Conservation (phyloP, 1,140 invertebrate species). For the Drosophila repletoides region DNA sequence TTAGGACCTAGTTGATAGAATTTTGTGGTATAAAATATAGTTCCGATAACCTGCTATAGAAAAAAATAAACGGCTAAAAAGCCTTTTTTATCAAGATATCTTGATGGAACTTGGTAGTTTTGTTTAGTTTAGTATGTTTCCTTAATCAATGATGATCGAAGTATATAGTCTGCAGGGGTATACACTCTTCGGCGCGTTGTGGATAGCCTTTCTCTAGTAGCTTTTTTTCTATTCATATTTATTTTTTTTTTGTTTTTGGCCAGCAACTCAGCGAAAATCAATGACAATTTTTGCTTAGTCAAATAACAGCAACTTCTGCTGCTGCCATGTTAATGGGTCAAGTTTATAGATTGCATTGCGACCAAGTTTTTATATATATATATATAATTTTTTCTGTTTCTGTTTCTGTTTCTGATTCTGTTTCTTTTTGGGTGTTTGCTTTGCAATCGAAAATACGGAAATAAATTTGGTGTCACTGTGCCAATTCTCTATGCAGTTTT, state of each 20-base stretch:
- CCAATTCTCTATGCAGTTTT: conserved; percentile 10
- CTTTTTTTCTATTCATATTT: neutral
- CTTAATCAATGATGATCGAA: too few species aligned
- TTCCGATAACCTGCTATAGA: too few species aligned
- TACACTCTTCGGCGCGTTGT: too few species aligned
- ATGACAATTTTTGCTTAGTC: conserved; percentile 37
- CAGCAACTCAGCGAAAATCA: conserved; percentile 61
- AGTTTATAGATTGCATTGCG: conserved; percentile 78
- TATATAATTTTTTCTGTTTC: neutral
- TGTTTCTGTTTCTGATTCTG: neutral
- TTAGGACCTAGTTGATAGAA: too few species aligned
- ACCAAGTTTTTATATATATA: conserved; percentile 23
- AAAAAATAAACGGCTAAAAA: too few species aligned
- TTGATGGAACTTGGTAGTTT: too few species aligned
- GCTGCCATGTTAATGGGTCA: conserved; percentile 67
- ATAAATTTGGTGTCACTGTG: conserved; percentile 20
- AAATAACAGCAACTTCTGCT: conserved; percentile 11
- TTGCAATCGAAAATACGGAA: conserved; percentile 47
- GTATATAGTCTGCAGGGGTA: too few species aligned
- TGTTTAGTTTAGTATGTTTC: too few species aligned
- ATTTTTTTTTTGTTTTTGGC: neutral
- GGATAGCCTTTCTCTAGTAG: too few species aligned
- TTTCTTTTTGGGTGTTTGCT: conserved; percentile 5
- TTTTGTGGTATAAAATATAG: too few species aligned
- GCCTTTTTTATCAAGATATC: too few species aligned